A percentile compares a stretch with the other conserved stretches of the same genome.
Conservation (phyloP, 1,140 invertebrate genomes). For the Nomia melanderi region DNA sequence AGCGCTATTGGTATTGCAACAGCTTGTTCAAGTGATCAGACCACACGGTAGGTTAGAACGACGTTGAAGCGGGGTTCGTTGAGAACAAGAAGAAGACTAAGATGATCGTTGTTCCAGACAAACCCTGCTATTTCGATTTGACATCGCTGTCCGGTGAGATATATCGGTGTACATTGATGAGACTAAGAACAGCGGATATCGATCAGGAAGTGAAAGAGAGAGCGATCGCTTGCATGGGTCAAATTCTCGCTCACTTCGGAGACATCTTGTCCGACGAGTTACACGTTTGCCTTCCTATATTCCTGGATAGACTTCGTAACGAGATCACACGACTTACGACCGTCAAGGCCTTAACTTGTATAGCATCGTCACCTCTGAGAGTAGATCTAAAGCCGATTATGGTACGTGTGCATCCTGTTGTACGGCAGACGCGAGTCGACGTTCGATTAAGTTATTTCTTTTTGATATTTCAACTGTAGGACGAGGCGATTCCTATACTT, state of each 20-base stretch:
- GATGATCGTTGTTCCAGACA: constrained; percentile 68
- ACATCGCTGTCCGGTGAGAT: constrained; percentile 89
- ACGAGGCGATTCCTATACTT: constrained; percentile 94
- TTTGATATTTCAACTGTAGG: constrained; percentile 79
- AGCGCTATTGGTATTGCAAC: constrained; percentile 95
- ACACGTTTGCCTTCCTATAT: constrained; percentile 93
- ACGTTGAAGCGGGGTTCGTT: no score
- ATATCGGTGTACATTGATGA: constrained; percentile 91
- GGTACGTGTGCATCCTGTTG: constrained; percentile 77
- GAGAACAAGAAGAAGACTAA: not conserved
- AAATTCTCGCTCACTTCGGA: constrained; percentile 95
- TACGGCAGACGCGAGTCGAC: not conserved
- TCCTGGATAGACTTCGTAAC: constrained; percentile 96
- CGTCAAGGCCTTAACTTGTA: constrained; percentile 96
- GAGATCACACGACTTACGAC: constrained; percentile 98
- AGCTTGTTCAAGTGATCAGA: constrained; percentile 96
- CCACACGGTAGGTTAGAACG: constrained; percentile 85
- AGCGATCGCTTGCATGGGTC: constrained; percentile 98
- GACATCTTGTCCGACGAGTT: constrained; percentile 89
- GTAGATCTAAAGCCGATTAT: constrained; percentile 94
- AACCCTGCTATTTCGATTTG: constrained; percentile 87
- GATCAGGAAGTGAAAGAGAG: constrained; percentile 99
- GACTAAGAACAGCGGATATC: constrained; percentile 96
- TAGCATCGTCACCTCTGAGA: constrained; percentile 93
- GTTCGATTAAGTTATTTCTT: not conserved